Base-by-base conservation (phyloP, 2,888 invertebrate species). In the Drosophila cracens region DNA sequence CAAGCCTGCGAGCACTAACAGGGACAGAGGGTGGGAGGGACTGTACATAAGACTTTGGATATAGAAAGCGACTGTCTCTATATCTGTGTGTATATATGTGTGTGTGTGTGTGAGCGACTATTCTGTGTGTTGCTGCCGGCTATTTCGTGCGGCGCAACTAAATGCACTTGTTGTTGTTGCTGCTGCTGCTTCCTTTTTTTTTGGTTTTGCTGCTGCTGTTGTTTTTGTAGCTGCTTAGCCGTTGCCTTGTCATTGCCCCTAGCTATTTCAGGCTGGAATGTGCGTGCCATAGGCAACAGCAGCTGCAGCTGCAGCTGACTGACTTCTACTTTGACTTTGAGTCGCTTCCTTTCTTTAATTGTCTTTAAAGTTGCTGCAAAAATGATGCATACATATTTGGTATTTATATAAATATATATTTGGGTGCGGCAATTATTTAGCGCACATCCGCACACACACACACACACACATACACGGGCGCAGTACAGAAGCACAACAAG, bases 121-220 rank as follows among this genome's bases (percentile, higher is more conserved):
- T 72, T 71, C 71, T 76, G 59, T 66, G 49, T 66, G 34, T 61
- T 62, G 78, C 85, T 64, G 34, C 46, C 38, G 80, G 88, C 64
- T 43, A 62, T 88, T 86, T 77, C 76, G 70, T 75, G 75, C 74
- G 82, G 79, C 79, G 86, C 86, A 88, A 88, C 85, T 88, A 85
- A 85, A 88, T 85, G 86, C 88, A 85, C 82, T 85, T 84, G 80
- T 75, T 83, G 75, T 77, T 74, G 76, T 65, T 75, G 57, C 33
- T 38, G 53, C 31, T 69, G 65, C 8, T 63, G 46, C 46, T 16
- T 46, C 25, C 21, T 71, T 75, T 80, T 83, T 57, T 36, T 52
- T 61, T 69, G 53, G 52, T 61, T 48, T 18, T 57, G 60, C 29
- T 51, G 62, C 31, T 67, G 68, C 27, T 54, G 64, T 48, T 81